Evolutionary conservation across 2,797 vertebrate species (phyloP), one percentile per base, ranked within the genome.

Genomic region (Sebastes alutus): DNA sequence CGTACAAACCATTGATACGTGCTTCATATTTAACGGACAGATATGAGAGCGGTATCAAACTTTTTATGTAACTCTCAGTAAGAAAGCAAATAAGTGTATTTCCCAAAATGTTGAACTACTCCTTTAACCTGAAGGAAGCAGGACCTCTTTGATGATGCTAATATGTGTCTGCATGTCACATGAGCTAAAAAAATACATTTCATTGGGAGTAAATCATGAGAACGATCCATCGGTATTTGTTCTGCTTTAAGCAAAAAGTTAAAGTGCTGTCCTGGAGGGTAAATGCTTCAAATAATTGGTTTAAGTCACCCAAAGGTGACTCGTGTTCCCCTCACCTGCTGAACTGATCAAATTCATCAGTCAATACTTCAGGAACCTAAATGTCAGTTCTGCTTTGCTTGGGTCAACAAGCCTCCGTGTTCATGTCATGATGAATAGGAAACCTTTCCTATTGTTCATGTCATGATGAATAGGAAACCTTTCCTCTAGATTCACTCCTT

Each of bases 381-480:
- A 70, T 42, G 33, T 66, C 22, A 73, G 12, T 35, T 71, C 23
- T 22, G 58, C 55, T 73, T 38, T 46, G n/a, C 23, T 30, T 38
- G 38, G 20, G 65, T 76, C 25, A 52, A 72, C 66, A 81, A 66
- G 42, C 38, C 8, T 65, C 52, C 4, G 1, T 38, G 23, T 66
- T 81, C 20, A 4, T 29, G n/a, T 60, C 38, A 18, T 56, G 62
- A 82, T 73, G 59, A 72, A 72, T 33, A 61, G 25, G 23, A 67
- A 68, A 59, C 70, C 20, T 62, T 67, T 75, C 46, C 6, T 2
- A 38, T 38, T 38, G 35, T 38, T 38, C 38, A 42, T 42, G 38
- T 16, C 38, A 42, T 56, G 62, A 80, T 74, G 60, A 72, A 72
- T 33, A 61, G 25, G 23, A 68, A 68, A 59, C 73, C 16, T 63